A percentile compares a stretch with the other conserved stretches of the same genome.
Conservation (phyloP, 2,797 vertebrate species). For the Etheostoma nigrum region DNA sequence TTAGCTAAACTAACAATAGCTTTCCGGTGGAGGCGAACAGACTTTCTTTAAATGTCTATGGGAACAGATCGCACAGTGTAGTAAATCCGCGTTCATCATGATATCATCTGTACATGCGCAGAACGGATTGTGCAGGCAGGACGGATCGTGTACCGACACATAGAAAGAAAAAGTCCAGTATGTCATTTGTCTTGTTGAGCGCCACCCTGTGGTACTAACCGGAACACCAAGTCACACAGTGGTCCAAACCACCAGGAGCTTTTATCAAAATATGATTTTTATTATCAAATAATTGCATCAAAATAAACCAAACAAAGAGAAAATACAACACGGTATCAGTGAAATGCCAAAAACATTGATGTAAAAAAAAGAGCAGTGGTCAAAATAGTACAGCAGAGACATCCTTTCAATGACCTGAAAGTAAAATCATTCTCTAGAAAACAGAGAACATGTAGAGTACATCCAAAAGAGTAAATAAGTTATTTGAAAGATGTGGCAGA, state of each 20-base stretch:
- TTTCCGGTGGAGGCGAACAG: too few relatives aligned
- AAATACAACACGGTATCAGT: conserved; percentile 31
- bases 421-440: conserved; percentile 66
- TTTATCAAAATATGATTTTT: conserved; percentile 80
- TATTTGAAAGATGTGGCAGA: conserved; percentile 18
- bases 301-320: conserved; percentile 47
- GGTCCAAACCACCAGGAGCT: background rate
- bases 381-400: conserved; percentile 15
- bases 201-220: conserved; percentile 32
- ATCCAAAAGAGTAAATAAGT: conserved; percentile 61
- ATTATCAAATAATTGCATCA: conserved; percentile 73
- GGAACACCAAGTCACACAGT: conserved; percentile 5
- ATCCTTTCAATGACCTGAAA: conserved; percentile 7
- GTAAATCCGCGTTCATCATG: too few relatives aligned
- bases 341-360: conserved; percentile 15
- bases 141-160: too few relatives aligned
- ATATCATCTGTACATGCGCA: too few relatives aligned
- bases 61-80: too few relatives aligned
- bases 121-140: too few relatives aligned
- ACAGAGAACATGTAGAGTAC: conserved; percentile 60
- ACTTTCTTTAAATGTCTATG: too few relatives aligned
- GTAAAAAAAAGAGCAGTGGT: conserved; percentile 19
- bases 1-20: too few relatives aligned
- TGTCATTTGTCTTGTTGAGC: background rate
- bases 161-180: background rate